Evolutionary conservation across 2,113 vertebrate species (phyloP), one percentile per base, ranked within the genome.

Genomic region (Mola mola): DNA sequence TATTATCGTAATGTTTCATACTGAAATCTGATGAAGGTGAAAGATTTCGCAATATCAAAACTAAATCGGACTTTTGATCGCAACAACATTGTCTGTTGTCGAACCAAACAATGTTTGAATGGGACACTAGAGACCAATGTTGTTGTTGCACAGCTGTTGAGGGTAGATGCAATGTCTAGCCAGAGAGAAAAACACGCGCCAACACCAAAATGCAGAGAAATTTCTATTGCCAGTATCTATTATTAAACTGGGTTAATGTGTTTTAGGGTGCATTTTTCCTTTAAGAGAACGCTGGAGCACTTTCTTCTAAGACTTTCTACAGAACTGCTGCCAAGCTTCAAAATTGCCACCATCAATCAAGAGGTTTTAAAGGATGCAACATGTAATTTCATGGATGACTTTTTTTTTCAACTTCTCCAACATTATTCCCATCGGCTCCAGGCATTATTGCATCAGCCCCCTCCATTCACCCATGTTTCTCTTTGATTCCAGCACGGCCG

Each of bases 301-400:
- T 75, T 38, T 75, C 33, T 68, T 76, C 78, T 68, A 80, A 86
- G 67, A 79, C 56, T 61, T n/a, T 89, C 79, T 53, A 67, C 65
- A 20, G 21, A 71, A 82, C 85, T 81, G 81, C 68, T 43, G 57
- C 78, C 66, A 88, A 33, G 69, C 72, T 83, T 84, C 84, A 85
- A 91, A 91, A 90, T 91, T 91, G 87, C 82, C 84, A 85, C 71
- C 87, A 90, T 89, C 75, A 84, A 89, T 89, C 75, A 89, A 85
- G 64, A 75, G 58, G 72, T 78, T 82, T 46, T 87, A 80, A 79
- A 82, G 72, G 80, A 90, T 82, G 61, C 70, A 90, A 85, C 64
- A 75, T 73, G 81, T 85, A 91, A 88, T 74, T 84, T 82, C 79
- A 66, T 79, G 75, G 70, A 81, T 86, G 83, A 66, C 61, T 83